Base-by-base conservation (phyloP, 2,888 invertebrate species). In the Aspidiotus destructor region DNA sequence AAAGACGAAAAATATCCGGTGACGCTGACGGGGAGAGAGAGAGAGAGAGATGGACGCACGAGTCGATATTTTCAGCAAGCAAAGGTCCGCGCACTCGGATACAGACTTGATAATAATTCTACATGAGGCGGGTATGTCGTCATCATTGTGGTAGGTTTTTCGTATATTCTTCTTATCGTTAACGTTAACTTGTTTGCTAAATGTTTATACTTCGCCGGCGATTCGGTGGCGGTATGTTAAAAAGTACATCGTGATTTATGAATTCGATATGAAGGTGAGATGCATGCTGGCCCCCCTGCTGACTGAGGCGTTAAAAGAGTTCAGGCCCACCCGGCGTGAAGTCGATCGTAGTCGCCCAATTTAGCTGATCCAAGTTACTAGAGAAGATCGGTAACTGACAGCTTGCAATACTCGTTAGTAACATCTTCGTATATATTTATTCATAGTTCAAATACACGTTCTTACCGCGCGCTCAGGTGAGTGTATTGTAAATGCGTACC, bases 261-360 rank as follows among this genome's bases (percentile, higher is more conserved):
- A 60, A 67, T 67, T 67, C 67, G 67, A 57, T 67, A 57, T 28
- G n/a, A 60, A 67, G 67, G 67, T 67, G 67, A 67, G 67, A 67
- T 58, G 52, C 15, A 16, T 65, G 41, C 41, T 28, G 60, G 67
- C 67, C 67, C 67, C 58, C 67, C 67, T 67, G 58, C 67, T 58
- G 67, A 67, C 60, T 67, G 48, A 67, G 67, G 67, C 67, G 67
- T 67, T 67, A 67, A 67, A 60, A 67, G 67, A 67, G 16, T 41
- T 15, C 15, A 28, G 60, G 67, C 58, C 67, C 67, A 58, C 67
- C 67, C 67, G 60, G 67, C 60, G 67, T 40, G 67, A 67, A 67
- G 67, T 60, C 67, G 67, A 60, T 67, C 48, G 60, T 41, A 58
- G 60, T 67, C 60, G 67, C 67, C 58, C 58, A 67, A 58, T 67